Base-by-base conservation (phyloP, 2,113 vertebrate species). In the Copsychus sechellarum region DNA sequence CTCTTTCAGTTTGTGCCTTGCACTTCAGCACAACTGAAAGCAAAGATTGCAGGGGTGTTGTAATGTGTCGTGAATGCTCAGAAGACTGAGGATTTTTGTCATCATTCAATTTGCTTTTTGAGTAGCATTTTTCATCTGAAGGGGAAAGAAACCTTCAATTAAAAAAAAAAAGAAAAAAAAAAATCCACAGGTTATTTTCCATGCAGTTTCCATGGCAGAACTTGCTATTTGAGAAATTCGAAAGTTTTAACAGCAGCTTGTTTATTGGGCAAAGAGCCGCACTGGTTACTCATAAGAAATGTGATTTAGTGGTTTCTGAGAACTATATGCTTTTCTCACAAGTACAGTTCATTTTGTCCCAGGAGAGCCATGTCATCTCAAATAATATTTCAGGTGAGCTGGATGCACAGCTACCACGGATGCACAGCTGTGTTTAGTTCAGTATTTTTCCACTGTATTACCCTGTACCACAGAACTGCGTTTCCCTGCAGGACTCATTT, bases 141-240 rank as follows among this genome's bases (percentile, higher is more conserved):
- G 21, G 8, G 14, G 29, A 74, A 90, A 83, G 17, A 78, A 73
- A 42, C 21, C 34, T 91, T 93, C 31, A 5, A 47, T 87, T 91
- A 9, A 21, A 14, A 4, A 23, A 25, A 80, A 23, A 25, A n/a
- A n/a, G 8, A 21, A 14, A 4, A 23, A 25, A 77, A 93, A 26
- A 69, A 90, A 66, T 22, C 16, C 12, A 3, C 57, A 3, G 11
- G 38, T 86, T 86, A 62, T 88, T 83, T 83, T 78, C 51, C 22
- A 64, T 81, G 43, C 64, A 51, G 42, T 93, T 94, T 96, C 88
- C 86, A 71, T 88, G 64, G 79, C n/a, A 86, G 80, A 83, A 78
- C 47, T 83, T 78, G 57, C 66, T 72, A 23, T 76, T 57, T 88
- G 70, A 90, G 66, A 64, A 65, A 42, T 65, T 38, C 0, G 3